A percentile compares a stretch with the other conserved stretches of the same genome.
Conservation (phyloP, 2,113 vertebrate genomes). For the Panurus biarmicus region DNA sequence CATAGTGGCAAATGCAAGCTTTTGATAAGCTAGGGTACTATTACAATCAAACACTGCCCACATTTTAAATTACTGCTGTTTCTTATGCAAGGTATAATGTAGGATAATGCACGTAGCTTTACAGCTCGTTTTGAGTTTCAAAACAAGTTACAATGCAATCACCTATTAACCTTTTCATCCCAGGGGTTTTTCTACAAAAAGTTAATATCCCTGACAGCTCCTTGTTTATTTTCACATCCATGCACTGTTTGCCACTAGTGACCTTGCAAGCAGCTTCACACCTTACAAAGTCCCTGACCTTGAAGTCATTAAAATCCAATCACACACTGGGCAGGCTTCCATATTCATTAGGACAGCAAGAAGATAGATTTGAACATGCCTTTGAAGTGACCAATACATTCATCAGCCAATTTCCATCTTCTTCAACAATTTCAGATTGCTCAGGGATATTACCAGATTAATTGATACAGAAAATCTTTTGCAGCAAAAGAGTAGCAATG, state of each 20-base stretch:
- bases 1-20: not conserved
- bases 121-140: constrained; percentile 59
- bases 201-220: constrained; percentile 61
- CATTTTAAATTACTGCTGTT: constrained; percentile 40
- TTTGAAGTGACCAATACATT: constrained; percentile 69
- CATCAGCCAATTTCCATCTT: constrained; percentile 70
- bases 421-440: constrained; percentile 60
- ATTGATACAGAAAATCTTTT: constrained; percentile 63
- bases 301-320: constrained; percentile 72
- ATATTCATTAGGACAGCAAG: constrained; percentile 69
- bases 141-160: constrained; percentile 62
- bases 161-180: constrained; percentile 60
- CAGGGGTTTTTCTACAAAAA: constrained; percentile 60
- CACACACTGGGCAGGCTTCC: constrained; percentile 62
- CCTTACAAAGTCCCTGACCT: constrained; percentile 63
- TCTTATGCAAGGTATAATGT: constrained; percentile 36
- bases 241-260: constrained; percentile 39
- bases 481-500: constrained; percentile 32
- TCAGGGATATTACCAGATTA: constrained; percentile 64
- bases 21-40: constrained; percentile 23
- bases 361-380: constrained; percentile 70
- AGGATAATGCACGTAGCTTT: constrained; percentile 36
- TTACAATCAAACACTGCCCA: constrained; percentile 29
- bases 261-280: constrained; percentile 65
- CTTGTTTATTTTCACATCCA: constrained; percentile 63